Percentiles rank a stretch among this genome's conserved stretches.
These are phyloP conservation scores for Oscheius myriophilus DNA, from an alignment of 2,888 invertebrate species.

Conservation along the genomic window DNA sequence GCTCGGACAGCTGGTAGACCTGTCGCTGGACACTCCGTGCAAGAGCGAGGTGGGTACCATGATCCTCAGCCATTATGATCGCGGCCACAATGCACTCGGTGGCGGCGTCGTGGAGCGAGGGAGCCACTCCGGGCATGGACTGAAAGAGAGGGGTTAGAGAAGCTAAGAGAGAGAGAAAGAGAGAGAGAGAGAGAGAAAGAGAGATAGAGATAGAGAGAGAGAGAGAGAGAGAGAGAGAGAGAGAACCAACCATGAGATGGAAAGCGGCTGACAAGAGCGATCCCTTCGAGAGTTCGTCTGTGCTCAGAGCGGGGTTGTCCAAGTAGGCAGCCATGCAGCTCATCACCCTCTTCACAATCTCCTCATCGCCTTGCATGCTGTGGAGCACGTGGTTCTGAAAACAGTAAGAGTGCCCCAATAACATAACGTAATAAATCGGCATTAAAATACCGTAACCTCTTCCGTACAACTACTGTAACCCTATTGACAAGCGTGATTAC, in stretches of 20 bases:
- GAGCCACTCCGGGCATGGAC: slow-evolving; percentile 70
- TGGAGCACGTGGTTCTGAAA: slow-evolving; percentile 28
- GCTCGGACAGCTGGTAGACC: slow-evolving; percentile 82
- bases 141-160: slow-evolving; percentile 48
- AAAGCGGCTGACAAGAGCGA: slow-evolving; percentile 71
- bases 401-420: not conserved
- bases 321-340: slow-evolving; percentile 90
- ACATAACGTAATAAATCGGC: not conserved
- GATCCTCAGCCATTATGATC: slow-evolving; percentile 68
- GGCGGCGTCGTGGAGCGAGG: slow-evolving; percentile 84
- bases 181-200: too few relatives aligned
- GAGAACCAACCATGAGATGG: slow-evolving; percentile 72
- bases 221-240: slow-evolving; percentile 59
- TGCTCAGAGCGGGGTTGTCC: slow-evolving; percentile 82
- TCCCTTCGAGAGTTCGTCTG: slow-evolving; percentile 78
- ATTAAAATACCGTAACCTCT: not conserved
- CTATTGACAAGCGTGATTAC: too few relatives aligned
- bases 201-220: not conserved
- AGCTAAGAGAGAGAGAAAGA: slow-evolving; percentile 57
- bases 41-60: slow-evolving; percentile 78
- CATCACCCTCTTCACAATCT: slow-evolving; percentile 41
- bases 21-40: slow-evolving; percentile 78
- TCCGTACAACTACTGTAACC: too few relatives aligned
- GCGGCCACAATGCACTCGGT: slow-evolving; percentile 73
- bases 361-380: slow-evolving; percentile 34